Evolutionary conservation across 2,797 vertebrate genomes (phyloP), one percentile per base, ranked within the genome.

Genomic region (Hipposideros larvatus): DNA sequence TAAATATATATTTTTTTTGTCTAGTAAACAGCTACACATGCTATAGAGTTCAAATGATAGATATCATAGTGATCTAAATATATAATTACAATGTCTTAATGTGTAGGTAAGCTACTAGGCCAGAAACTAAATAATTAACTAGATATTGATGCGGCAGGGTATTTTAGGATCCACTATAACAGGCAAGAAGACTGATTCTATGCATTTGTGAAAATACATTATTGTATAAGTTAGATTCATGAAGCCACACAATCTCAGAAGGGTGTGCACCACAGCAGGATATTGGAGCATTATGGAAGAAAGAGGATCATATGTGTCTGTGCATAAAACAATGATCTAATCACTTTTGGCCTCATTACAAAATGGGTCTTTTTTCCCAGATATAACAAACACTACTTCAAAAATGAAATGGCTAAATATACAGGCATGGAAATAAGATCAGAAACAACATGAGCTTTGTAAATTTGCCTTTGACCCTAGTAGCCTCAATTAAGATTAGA

Each of bases 331-430:
- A 94, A 7, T 65, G 79, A 79, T 34, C 10, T 55, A 34, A 87
- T 73, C 59, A 26, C 5, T 87, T 37, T 5, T 75, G 68, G 53
- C 31, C 70, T 79, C 31, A 31, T 70, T 74, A 78, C 1, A 57
- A 68, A 82, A 59, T 10, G 16, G 14, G 46, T 43, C 11, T 93
- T 46, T 91, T 74, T 19, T 37, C 15, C 70, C 34, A 57, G 48
- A 88, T 92, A 73, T 46, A 87, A 92, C 51, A 80, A 78, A 87
- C 3, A 82, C 4, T 10, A 51, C 28, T 93, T 90, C 15, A 53
- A 90, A 96, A 90, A 73, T 83, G 71, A 96, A 96, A 75, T 57
- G 15, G 41, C 48, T 92, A 71, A 61, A 43, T 55, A 86, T n/a
- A 95, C 26, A 70, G 21, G n/a, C 70, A 85, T 48, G 15, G 7